A percentile compares a stretch with the other conserved stretches of the same genome.
phyloP scores from a whole-genome alignment of 2,888 invertebrate genomes.

The Hemicrepidius hirtus region DNA sequence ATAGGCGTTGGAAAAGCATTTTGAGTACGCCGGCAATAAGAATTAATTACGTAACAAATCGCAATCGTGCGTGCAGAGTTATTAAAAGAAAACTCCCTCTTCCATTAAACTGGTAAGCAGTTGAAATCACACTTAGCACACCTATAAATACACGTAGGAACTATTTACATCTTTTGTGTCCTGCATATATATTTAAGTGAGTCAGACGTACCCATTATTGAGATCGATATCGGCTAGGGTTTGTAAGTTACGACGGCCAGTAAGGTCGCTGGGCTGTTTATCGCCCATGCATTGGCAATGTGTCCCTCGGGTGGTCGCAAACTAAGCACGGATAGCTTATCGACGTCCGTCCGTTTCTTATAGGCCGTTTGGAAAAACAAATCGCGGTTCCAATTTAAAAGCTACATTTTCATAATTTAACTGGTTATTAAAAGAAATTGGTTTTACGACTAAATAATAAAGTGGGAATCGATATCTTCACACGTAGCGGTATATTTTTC shows the following conservation, averaged over 20 bases:
- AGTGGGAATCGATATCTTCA: not conserved
- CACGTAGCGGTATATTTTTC: not conserved
- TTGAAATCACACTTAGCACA: slow-evolving; percentile 24
- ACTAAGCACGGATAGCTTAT: slow-evolving; percentile 54
- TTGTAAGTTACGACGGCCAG: slow-evolving; percentile 55
- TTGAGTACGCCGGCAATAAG: slow-evolving; percentile 30
- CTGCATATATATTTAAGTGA: slow-evolving; percentile 52
- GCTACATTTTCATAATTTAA: slow-evolving; percentile 38
- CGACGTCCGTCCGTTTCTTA: slow-evolving; percentile 48
- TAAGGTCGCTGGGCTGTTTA: slow-evolving; percentile 54
- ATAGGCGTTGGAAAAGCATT: slow-evolving; percentile 42
- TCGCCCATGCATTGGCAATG: slow-evolving; percentile 55
- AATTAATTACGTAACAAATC: slow-evolving; percentile 37
- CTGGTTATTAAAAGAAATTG: slow-evolving; percentile 35
- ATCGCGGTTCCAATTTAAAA: slow-evolving; percentile 42
- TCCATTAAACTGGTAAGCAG: slow-evolving; percentile 35
- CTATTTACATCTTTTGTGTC: slow-evolving; percentile 49
- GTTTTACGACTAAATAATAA: slow-evolving; percentile 2
- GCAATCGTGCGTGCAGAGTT: slow-evolving; percentile 39
- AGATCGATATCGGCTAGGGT: slow-evolving; percentile 60
- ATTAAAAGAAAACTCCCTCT: slow-evolving; percentile 36
- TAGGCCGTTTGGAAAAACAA: slow-evolving; percentile 49
- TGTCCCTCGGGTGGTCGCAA: slow-evolving; percentile 56
- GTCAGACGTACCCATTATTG: slow-evolving; percentile 61
- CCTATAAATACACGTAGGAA: slow-evolving; percentile 42